Conservation (phyloP, 1,140 invertebrate genomes). For the Homarus americanus region DNA sequence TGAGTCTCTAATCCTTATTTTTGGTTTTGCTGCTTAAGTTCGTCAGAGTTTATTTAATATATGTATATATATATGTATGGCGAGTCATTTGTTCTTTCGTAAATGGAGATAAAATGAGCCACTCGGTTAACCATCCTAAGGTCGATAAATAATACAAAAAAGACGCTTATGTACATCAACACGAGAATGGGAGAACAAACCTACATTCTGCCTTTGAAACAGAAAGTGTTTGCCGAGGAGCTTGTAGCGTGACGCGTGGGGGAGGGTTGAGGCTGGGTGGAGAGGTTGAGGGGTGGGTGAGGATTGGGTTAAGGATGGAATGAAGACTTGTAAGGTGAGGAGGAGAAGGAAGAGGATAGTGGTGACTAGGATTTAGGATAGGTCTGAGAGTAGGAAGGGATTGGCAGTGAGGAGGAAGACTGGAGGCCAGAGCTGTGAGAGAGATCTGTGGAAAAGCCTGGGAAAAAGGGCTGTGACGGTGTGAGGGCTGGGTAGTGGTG, state of each 20-base stretch:
- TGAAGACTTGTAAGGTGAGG: neutral
- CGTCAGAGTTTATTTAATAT: neutral
- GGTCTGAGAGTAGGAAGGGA: too few relatives aligned
- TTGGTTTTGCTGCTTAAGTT: slow-evolving; percentile 22
- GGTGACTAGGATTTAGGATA: neutral
- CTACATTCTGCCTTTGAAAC: slow-evolving; percentile 25
- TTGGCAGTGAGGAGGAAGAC: too few relatives aligned
- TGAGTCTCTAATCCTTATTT: neutral
- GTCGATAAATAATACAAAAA: slow-evolving; percentile 52
- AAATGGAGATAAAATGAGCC: slow-evolving; percentile 7
- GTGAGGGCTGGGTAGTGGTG: neutral
- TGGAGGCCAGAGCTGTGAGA: neutral
- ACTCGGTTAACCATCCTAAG: slow-evolving; percentile 50
- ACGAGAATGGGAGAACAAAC: slow-evolving; percentile 35
- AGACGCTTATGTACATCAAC: slow-evolving; percentile 60
- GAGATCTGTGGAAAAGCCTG: too few relatives aligned
- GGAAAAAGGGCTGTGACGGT: neutral
- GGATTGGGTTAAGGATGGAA: neutral
- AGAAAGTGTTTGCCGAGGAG: slow-evolving; percentile 14
- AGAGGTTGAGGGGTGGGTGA: neutral
- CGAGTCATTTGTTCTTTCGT: neutral
- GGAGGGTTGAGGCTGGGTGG: neutral
- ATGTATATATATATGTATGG: neutral
- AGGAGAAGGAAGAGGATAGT: neutral
- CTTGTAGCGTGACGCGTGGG: slow-evolving; percentile 31